Conservation (phyloP, 2,113 vertebrate species). For the Nyctereutes procyonoides region DNA sequence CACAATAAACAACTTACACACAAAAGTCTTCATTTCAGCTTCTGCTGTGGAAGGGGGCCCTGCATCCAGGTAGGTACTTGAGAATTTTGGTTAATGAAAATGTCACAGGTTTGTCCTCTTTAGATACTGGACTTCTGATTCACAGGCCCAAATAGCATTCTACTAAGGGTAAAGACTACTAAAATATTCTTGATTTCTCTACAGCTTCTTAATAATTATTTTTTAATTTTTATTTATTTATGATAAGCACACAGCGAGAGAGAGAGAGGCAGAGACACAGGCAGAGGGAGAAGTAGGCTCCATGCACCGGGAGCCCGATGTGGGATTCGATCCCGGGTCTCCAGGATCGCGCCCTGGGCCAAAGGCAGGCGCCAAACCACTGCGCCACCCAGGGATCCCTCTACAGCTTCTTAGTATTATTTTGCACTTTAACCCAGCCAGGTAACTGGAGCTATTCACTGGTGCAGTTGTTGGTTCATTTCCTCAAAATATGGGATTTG, state of each 20-base stretch:
- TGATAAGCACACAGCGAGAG: too few relatives aligned
- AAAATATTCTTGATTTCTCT: neutral
- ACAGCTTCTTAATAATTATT: neutral
- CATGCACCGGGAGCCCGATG: too few relatives aligned
- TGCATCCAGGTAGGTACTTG: neutral
- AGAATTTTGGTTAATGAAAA: neutral
- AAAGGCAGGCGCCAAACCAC: too few relatives aligned
- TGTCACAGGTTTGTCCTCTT: too few relatives aligned
- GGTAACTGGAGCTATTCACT: neutral
- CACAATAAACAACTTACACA: neutral
- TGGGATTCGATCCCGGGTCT: too few relatives aligned
- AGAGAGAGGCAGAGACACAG: too few relatives aligned
- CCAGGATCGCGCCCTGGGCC: too few relatives aligned
- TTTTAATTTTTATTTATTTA: too few relatives aligned
- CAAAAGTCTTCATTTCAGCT: neutral
- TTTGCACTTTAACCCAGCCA: neutral
- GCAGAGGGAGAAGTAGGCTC: too few relatives aligned
- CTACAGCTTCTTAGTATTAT: neutral
- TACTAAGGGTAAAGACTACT: neutral
- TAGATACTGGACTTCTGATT: neutral
- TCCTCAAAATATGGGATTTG: constrained; percentile 25
- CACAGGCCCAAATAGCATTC: neutral
- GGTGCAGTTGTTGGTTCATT: neutral
- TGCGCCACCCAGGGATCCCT: too few relatives aligned
- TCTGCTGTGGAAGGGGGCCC: neutral